Evolutionary conservation across 2,888 invertebrate species (phyloP), one percentile per base, ranked within the genome.

Genomic region (Cryptocheilus praepositus): DNA sequence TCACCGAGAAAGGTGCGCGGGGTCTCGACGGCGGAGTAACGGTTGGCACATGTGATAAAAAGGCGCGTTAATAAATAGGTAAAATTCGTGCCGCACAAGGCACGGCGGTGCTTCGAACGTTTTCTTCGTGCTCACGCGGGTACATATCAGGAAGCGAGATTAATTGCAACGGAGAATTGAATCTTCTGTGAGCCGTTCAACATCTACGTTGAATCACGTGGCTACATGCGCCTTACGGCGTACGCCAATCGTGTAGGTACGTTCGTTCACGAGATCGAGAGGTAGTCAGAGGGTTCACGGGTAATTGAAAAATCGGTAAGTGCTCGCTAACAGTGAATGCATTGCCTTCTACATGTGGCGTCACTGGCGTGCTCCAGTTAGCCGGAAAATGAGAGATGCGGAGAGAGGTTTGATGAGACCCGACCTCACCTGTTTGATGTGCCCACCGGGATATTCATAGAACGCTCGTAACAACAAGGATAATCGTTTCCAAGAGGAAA

Each of bases 361-460:
- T 65, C 52, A 63, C 21, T 19, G 53, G 52, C 58, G 61, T 59
- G 63, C 67, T 69, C 67, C 57, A 71, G 62, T 62, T 71, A 69
- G 66, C 55, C 49, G 70, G 45, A 61, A 57, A 49, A 60, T 59
- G 57, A 22, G 46, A 36, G 45, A 19, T 16, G 21, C n/a, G 51
- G 58, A 67, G 61, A 52, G 45, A 58, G 16, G 61, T 61, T 28
- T 59, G 72, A 72, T 70, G 77, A 77, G 73, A 76, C 74, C 66
- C 74, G 74, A 79, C 78, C 77, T 67, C 70, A 71, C 70, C 76
- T 74, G 68, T 11, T 36, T 36, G 11, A 36, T 36, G 36, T 11
- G 36, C 36, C 36, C 36, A 36, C 36, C 36, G 36, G 36, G 36
- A 36, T 72, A 71, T 67, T 67, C 70, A 66, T 66, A 55, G 64